Conservation (phyloP, 2,797 vertebrate genomes). For the Steatocranus sp. region DNA sequence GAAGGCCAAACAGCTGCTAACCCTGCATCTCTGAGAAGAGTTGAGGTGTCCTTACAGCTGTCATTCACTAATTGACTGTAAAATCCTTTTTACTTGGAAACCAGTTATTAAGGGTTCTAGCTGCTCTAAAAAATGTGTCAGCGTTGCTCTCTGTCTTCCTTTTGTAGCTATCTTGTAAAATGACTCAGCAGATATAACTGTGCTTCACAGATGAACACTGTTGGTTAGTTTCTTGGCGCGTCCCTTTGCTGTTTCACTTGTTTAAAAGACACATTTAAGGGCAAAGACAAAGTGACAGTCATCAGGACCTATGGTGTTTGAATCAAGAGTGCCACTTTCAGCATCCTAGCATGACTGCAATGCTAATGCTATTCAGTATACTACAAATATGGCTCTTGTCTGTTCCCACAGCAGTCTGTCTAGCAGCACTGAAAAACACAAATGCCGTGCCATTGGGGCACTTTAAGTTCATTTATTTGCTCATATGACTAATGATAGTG, state of each 20-base stretch:
- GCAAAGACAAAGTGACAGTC: not conserved
- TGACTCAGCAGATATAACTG: not conserved
- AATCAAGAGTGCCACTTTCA: not conserved
- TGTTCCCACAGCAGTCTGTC: not conserved
- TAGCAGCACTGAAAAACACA: not conserved
- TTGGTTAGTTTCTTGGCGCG: not conserved
- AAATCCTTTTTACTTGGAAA: not conserved
- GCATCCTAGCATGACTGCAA: not conserved
- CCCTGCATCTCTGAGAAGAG: not conserved
- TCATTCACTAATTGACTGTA: not conserved
- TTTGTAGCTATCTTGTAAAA: not conserved
- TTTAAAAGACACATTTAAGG: not conserved
- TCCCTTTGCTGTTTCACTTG: not conserved
- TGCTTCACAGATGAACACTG: not conserved
- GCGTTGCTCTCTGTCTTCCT: not conserved
- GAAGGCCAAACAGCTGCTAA: not conserved
- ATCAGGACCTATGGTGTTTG: not conserved
- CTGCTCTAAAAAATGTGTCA: not conserved
- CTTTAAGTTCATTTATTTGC: not conserved
- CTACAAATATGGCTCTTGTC: not conserved
- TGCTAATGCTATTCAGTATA: not conserved
- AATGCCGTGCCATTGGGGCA: accelerated
- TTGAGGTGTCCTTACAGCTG: not conserved
- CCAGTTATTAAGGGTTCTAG: not conserved
- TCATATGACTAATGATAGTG: not conserved